A percentile compares a stretch with the other conserved stretches of the same genome.
These are phyloP conservation scores for Catostomus latipinnis DNA, from an alignment of 2,797 vertebrate species.

Conservation along the genomic window DNA sequence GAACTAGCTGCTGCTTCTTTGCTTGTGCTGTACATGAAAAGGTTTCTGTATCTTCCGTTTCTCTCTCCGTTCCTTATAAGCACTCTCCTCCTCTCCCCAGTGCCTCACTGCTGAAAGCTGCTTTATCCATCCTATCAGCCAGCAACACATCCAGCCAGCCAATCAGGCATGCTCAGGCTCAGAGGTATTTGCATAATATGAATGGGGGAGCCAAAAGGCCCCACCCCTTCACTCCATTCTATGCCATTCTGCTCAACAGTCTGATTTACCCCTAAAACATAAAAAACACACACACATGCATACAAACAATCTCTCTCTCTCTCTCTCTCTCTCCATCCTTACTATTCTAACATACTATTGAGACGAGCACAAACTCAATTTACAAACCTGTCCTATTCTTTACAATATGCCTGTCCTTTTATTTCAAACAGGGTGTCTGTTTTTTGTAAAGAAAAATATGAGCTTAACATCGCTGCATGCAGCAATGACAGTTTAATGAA, in stretches of 20 bases:
- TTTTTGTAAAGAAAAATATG: constrained; percentile 14
- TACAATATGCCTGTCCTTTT: neutral
- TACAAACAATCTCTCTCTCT: neutral
- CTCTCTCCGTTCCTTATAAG: constrained; percentile 46
- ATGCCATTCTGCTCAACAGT: constrained; percentile 49
- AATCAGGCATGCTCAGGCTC: constrained; percentile 71
- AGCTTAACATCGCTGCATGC: constrained; percentile 9
- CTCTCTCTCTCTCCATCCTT: neutral
- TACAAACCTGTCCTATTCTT: constrained; percentile 48
- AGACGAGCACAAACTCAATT: constrained; percentile 35
- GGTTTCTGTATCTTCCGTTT: constrained; percentile 40
- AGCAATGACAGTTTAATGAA: constrained; percentile 45
- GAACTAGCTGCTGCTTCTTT: neutral
- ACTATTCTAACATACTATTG: neutral
- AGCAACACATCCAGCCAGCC: constrained; percentile 70
- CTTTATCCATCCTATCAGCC: constrained; percentile 67
- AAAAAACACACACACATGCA: constrained; percentile 21
- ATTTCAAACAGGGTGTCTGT: neutral
- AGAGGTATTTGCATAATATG: constrained; percentile 78
- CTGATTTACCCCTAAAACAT: constrained; percentile 42
- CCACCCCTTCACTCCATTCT: constrained; percentile 56
- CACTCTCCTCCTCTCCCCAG: constrained; percentile 65
- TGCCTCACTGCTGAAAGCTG: constrained; percentile 64
- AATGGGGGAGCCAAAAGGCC: constrained; percentile 62
- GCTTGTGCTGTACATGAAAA: neutral